Evolutionary conservation across 2,797 vertebrate genomes (phyloP).

Genomic region (Premnoplex brunnescens): DNA sequence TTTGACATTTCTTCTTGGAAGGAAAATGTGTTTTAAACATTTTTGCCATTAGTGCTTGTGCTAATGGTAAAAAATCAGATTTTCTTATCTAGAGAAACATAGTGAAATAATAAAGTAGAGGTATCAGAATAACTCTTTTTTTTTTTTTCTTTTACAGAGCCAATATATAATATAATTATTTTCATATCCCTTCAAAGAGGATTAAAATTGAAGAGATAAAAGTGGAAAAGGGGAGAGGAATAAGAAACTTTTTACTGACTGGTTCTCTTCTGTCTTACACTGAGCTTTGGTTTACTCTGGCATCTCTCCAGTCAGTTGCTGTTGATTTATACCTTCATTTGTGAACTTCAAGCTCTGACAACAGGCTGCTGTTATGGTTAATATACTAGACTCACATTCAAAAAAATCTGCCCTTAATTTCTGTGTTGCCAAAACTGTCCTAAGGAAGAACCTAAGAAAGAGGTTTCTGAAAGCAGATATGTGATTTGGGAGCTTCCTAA

Average conservation of each 20-base stretch:
- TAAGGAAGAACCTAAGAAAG: background rate
- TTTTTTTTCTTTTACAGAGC: background rate
- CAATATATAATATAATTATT: background rate
- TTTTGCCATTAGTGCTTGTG: background rate
- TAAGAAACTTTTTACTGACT: background rate
- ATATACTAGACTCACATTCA: background rate
- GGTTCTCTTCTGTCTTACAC: background rate
- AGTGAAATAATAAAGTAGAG: background rate
- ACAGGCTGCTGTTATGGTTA: background rate
- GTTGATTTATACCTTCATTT: slow-evolving; percentile 40
- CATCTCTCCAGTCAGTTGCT: slow-evolving; percentile 2
- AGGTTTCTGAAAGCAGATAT: background rate
- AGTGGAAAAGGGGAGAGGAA: background rate
- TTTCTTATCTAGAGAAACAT: background rate
- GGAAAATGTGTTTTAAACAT: background rate
- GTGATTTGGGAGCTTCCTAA: background rate
- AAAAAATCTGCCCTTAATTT: slow-evolving; percentile 3
- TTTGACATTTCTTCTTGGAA: background rate
- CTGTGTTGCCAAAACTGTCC: background rate
- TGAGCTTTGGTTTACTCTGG: slow-evolving; percentile 9
- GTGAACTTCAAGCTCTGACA: background rate
- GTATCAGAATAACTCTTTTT: background rate
- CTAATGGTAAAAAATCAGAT: background rate
- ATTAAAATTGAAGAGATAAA: background rate
- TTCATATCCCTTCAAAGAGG: background rate